Evolutionary conservation across 2,797 vertebrate genomes (phyloP), one percentile per base, ranked within the genome.

Genomic region (Telmatherina bonti): DNA sequence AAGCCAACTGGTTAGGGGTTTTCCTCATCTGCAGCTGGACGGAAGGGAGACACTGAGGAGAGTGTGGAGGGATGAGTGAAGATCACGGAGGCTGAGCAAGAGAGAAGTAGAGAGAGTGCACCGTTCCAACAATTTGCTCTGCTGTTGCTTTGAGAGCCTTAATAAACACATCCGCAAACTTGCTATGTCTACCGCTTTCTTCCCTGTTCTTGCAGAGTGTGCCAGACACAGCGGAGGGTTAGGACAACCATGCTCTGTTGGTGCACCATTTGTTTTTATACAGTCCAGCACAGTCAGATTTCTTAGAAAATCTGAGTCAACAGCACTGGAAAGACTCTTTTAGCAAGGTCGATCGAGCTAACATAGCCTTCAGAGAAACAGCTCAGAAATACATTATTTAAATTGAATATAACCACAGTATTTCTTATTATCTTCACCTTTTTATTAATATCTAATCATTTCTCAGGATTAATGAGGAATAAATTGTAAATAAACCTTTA

Each of bases 141-240:
- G 89, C 88, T 92, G 90, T 84, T 91, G 81, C 88, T 74, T 61
- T 53, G 89, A 86, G 90, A 92, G 74, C 73, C 72, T 88, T 89
- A 87, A 93, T 93, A 93, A 93, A 94, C 87, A 93, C 82, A 85
- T 93, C 80, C 67, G 85, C 63, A 72, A 69, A 74, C 62, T 76
- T 36, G 15, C 69, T 52, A 38, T 49, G 62, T 85, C 74, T 63
- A 45, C 22, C 18, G 3, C 51, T 45, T 63, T 51, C 70, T 36
- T 65, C 56, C 62, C 66, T 62, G 35, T 64, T 45, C 47, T 12
- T 36, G 30, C 9, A 43, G 67, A 43, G n/a, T 33, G 43, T 71
- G 61, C 72, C 62, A 60, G 55, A 67, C 81, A 59, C 22, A 43
- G 54, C 24, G 56, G 76, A 82, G 76, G 72, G 78, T 72, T 70